These are phyloP conservation scores for Thamnophis sirtalis DNA, from an alignment of 2,113 vertebrate species.

Conservation along the genomic window DNA sequence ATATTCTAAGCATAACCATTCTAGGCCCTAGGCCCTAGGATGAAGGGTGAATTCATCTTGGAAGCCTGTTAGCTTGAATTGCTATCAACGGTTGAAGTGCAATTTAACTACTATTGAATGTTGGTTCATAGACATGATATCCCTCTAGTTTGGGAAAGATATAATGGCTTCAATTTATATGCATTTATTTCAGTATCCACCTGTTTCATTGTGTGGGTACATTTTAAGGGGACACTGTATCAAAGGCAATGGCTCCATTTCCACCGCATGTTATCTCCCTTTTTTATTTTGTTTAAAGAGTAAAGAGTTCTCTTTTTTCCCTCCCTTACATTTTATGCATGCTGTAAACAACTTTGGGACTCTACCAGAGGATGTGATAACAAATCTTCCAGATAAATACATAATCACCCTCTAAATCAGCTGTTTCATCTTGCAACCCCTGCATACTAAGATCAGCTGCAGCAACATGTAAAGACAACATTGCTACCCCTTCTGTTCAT, in stretches of 20 bases:
- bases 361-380: not conserved
- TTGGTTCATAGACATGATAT: not conserved
- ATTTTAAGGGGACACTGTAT: not conserved
- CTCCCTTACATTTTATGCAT: not conserved
- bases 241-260: not conserved
- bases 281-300: not conserved
- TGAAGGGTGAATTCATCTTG: not conserved
- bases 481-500: not conserved
- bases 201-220: not conserved
- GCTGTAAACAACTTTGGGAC: not conserved
- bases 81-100: not conserved
- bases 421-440: not conserved
- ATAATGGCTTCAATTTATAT: not conserved
- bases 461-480: not conserved
- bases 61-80: not conserved
- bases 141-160: not conserved
- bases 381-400: not conserved
- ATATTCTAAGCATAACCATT: not conserved
- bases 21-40: not conserved
- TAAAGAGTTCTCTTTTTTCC: not conserved
- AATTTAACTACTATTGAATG: not conserved
- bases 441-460: not conserved
- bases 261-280: not conserved
- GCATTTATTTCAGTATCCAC: not conserved
- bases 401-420: not conserved